Conservation (phyloP, 2,888 invertebrate genomes). For the Noctua janthe region DNA sequence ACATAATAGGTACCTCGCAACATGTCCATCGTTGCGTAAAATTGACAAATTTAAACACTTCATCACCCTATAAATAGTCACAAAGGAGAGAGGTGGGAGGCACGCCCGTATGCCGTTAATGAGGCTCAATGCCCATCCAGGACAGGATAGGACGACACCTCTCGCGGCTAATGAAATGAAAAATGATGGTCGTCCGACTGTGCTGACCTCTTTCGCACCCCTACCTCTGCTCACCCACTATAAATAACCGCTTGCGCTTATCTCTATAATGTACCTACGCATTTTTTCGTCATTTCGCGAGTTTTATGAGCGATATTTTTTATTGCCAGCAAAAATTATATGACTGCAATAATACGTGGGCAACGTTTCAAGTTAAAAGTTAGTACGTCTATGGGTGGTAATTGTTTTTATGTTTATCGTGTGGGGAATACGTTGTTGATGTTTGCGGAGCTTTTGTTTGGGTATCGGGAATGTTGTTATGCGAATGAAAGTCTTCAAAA, state of each 20-base stretch:
- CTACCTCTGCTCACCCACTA: constrained; percentile 77
- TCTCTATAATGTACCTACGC: constrained; percentile 60
- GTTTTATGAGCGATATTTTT: constrained; percentile 64
- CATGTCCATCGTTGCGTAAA: constrained; percentile 34
- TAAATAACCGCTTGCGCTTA: constrained; percentile 74
- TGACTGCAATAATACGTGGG: constrained; percentile 56
- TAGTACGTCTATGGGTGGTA: constrained; percentile 38
- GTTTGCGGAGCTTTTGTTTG: constrained; percentile 4
- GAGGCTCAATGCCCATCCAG: constrained; percentile 83
- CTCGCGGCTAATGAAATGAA: constrained; percentile 85
- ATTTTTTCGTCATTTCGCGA: constrained; percentile 58
- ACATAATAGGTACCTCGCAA: constrained; percentile 17
- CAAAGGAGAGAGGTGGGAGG: constrained; percentile 69
- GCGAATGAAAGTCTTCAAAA: constrained; percentile 8
- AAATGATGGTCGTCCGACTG: constrained; percentile 86
- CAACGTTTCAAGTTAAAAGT: constrained; percentile 57
- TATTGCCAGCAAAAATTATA: constrained; percentile 59
- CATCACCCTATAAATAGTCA: constrained; percentile 57
- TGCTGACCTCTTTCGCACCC: constrained; percentile 86
- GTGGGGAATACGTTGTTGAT: constrained; percentile 32
- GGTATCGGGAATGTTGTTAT: not conserved
- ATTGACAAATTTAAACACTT: constrained; percentile 49
- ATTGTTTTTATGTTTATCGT: constrained; percentile 55
- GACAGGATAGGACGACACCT: constrained; percentile 77
- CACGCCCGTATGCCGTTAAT: constrained; percentile 75